Conservation (phyloP, 2,797 vertebrate genomes). For the Syndactyla subalaris region DNA sequence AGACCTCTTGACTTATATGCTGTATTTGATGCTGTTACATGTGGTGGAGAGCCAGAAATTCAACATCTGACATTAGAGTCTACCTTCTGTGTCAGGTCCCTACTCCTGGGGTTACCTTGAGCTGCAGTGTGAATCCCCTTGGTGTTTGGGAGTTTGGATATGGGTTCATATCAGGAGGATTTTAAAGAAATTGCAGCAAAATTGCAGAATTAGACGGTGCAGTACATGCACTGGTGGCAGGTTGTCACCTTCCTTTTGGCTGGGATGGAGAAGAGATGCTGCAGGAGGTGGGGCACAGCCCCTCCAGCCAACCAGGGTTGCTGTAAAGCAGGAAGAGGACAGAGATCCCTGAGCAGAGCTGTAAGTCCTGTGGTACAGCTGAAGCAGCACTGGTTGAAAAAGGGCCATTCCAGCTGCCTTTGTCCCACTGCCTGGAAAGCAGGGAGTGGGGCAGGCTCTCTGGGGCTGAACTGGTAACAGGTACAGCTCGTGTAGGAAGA, state of each 20-base stretch:
- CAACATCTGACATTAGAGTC: background rate
- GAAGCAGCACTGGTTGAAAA: background rate
- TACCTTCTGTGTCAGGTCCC: background rate
- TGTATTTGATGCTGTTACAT: background rate
- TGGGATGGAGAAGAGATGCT: background rate
- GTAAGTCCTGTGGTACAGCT: background rate
- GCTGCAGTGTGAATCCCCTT: background rate
- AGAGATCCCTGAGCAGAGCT: background rate
- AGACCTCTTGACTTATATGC: background rate
- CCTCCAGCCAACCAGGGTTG: background rate
- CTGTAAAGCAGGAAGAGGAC: background rate
- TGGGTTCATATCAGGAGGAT: background rate
- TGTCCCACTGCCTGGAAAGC: background rate
- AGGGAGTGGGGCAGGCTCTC: background rate
- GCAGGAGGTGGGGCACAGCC: background rate
- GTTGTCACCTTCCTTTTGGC: background rate
- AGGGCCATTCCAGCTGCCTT: background rate
- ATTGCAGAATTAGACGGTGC: background rate
- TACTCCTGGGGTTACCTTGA: background rate
- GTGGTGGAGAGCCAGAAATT: background rate
- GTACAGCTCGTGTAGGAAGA: background rate
- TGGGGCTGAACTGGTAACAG: background rate
- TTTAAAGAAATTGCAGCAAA: background rate
- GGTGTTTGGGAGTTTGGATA: background rate
- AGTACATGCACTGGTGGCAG: rapidly evolving